Base-by-base conservation (phyloP, 1,140 invertebrate species). In the Penaeus indicus region DNA sequence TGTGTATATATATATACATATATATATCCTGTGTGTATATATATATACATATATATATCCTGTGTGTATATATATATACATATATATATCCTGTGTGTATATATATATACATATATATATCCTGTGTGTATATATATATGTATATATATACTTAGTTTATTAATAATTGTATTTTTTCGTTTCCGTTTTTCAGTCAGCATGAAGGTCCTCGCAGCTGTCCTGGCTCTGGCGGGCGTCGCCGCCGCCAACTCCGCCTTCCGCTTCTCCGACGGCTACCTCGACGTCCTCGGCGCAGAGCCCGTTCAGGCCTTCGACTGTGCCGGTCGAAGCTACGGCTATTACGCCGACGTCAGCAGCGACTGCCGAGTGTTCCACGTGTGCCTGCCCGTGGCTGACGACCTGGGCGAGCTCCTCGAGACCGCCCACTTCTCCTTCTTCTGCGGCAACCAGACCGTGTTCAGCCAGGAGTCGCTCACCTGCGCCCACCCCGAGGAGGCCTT, bases 391-490 rank as follows among this genome's bases (percentile, higher is more conserved):
- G n/a, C 62, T 18, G 77, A 80, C 85, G 75, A 80, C 18, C 32
- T 22, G 18, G 77, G 85, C 25, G 77, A 62, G 22, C 61, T 86
- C 13, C 25, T 69, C 8, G 61, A 64, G 77, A 86, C 60, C 27
- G 61, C 54, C 32, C 85, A 80, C 75, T 80, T 64, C 85, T 86
- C 77, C 77, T 80, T 80, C 85, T n/a, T 80, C 21, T 80, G 77
- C 85, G 85, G 86, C 18, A 88, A 88, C 86, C 86, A 88, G 86
- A 88, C 86, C 3, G 81, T 88, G 64, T 88, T 88, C 81, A 88
- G 81, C 60, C 86, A 86, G 62, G 85, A 86, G 77, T 62, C 77
- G 42, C 77, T 86, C 75, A 88, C 81, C 80, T 88, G 86, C 78
- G 67, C 64, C 32, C 54, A 64, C 32, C 78, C 67, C 3, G 38